Percentiles rank a stretch among this genome's conserved stretches.
Conservation (phyloP, 2,888 invertebrate species). For the Bruchidius siliquastri region DNA sequence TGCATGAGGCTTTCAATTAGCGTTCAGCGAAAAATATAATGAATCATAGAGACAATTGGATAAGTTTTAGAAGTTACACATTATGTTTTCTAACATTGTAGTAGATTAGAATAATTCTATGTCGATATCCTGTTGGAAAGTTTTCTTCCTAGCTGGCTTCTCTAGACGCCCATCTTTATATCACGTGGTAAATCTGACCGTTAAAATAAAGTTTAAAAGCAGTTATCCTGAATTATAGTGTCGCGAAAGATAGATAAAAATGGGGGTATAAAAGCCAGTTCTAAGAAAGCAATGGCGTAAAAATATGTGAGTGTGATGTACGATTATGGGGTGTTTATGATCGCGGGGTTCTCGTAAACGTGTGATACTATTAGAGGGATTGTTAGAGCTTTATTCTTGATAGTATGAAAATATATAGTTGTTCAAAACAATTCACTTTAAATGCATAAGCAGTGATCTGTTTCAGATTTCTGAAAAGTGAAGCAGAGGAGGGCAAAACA, state of each 20-base stretch:
- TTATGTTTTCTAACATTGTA: too few relatives aligned
- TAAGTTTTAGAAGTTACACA: too few relatives aligned
- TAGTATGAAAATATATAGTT: too few relatives aligned
- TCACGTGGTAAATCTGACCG: background rate
- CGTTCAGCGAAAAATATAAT: too few relatives aligned
- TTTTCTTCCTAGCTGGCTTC: background rate
- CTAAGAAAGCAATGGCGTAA: background rate
- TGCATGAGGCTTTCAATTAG: too few relatives aligned
- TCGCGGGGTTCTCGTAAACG: background rate
- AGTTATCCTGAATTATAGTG: background rate
- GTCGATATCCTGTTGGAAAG: background rate
- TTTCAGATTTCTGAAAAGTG: too few relatives aligned
- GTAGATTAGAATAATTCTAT: too few relatives aligned
- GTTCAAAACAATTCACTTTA: too few relatives aligned
- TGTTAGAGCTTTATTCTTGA: too few relatives aligned
- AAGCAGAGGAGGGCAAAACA: too few relatives aligned
- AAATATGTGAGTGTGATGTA: background rate
- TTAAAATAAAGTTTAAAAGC: background rate
- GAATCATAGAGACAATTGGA: too few relatives aligned
- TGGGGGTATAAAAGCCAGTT: background rate
- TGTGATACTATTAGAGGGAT: background rate
- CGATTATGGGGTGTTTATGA: background rate
- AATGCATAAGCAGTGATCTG: too few relatives aligned
- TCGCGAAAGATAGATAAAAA: background rate
- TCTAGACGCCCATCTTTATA: background rate